phyloP scores from a whole-genome alignment of 2,888 invertebrate species.

The Nemapogon koenigi region DNA sequence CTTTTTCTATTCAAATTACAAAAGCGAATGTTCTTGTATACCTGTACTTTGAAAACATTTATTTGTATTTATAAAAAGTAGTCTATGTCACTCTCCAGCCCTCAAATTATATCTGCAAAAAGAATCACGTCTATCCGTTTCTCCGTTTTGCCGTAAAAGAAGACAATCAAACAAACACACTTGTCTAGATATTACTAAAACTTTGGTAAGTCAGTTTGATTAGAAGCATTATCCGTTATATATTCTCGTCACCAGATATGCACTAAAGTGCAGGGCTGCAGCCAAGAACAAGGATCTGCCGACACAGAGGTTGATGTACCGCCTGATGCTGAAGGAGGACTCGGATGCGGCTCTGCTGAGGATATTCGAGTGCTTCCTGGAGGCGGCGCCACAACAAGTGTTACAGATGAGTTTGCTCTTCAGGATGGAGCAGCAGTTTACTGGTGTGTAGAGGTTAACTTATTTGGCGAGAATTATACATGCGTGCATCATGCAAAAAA shows the following conservation, averaged over 20 bases:
- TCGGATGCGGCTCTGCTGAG: constrained; percentile 79
- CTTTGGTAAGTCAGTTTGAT: constrained; percentile 9
- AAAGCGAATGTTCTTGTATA: too few species aligned
- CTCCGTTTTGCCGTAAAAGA: too few species aligned
- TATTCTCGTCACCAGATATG: constrained; percentile 50
- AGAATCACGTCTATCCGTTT: too few species aligned
- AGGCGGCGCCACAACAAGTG: constrained; percentile 82
- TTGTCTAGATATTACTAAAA: not conserved
- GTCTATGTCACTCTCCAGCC: too few species aligned
- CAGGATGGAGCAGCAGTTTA: constrained; percentile 56
- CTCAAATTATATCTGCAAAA: too few species aligned
- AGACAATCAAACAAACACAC: too few species aligned
- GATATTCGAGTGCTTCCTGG: constrained; percentile 81
- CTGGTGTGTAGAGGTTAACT: too few species aligned
- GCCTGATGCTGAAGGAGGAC: constrained; percentile 79
- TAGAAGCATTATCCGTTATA: not conserved
- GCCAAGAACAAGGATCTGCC: constrained; percentile 61
- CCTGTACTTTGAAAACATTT: too few species aligned
- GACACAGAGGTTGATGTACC: constrained; percentile 71
- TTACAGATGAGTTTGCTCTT: constrained; percentile 76
- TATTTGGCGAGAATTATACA: too few species aligned
- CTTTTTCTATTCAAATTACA: too few species aligned
- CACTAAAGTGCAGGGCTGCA: constrained; percentile 69
- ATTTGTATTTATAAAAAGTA: too few species aligned
- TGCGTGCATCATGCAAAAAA: too few species aligned